phyloP scores from a whole-genome alignment of 2,113 vertebrate genomes.

The Poecile atricapillus region DNA sequence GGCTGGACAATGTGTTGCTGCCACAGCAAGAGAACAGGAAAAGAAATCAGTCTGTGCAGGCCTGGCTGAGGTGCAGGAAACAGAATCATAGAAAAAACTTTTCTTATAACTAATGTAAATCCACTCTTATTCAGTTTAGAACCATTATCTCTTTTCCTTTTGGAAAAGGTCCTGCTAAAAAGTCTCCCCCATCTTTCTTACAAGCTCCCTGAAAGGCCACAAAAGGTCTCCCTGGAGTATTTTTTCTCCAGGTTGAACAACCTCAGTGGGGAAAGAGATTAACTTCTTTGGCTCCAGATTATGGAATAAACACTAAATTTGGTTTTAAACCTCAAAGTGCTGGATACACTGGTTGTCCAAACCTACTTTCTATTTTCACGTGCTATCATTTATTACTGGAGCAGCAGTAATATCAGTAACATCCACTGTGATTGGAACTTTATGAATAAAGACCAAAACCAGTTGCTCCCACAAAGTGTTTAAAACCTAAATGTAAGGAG shows the following conservation, averaged over 20 bases:
- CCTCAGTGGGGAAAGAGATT: background rate
- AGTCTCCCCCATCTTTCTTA: background rate
- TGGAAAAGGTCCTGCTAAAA: background rate
- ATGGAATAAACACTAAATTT: background rate
- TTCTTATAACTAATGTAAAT: background rate
- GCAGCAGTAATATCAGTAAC: background rate
- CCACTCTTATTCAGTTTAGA: background rate
- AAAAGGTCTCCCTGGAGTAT: background rate
- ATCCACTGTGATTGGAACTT: background rate
- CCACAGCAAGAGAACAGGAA: background rate
- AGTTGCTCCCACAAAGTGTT: background rate
- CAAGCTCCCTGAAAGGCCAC: background rate
- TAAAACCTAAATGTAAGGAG: background rate
- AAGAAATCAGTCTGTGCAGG: rapidly evolving
- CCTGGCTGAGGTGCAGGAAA: background rate
- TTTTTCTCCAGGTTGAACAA: background rate
- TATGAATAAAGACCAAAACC: background rate
- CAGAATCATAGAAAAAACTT: background rate
- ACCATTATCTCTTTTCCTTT: background rate
- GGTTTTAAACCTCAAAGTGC: background rate
- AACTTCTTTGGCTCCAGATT: background rate
- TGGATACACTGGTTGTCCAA: background rate
- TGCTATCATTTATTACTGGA: background rate
- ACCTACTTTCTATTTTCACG: background rate
- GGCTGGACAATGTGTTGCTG: background rate